Conservation (phyloP, 1,140 invertebrate species). For the Acromyrmex echinatior region DNA sequence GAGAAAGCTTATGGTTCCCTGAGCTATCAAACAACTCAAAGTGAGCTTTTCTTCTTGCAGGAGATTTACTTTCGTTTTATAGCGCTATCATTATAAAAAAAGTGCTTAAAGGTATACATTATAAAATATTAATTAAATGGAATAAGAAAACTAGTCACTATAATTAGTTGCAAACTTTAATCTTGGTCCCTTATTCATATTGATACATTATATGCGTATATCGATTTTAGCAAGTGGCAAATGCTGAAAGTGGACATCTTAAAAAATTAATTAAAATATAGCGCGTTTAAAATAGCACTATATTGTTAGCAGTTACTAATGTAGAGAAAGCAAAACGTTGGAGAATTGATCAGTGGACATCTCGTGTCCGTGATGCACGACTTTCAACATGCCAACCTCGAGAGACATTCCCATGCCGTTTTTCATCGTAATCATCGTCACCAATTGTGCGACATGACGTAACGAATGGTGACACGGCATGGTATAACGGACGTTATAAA, state of each 20-base stretch:
- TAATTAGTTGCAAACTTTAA: not conserved
- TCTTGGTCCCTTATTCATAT: not conserved
- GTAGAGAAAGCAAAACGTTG: conserved; percentile 1
- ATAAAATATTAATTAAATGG: not conserved
- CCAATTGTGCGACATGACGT: conserved; percentile 59
- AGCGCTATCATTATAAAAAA: not conserved
- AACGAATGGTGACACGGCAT: conserved; percentile 54
- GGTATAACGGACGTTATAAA: conserved; percentile 56
- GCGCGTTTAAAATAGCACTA: not conserved
- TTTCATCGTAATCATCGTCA: conserved; percentile 63
- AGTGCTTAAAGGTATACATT: not conserved
- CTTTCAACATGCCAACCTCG: conserved; percentile 37
- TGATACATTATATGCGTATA: not conserved
- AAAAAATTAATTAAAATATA: conserved; percentile 20
- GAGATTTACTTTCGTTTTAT: conserved; percentile 7
- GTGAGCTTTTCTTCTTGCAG: not conserved
- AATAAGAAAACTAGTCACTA: not conserved
- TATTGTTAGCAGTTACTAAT: not conserved
- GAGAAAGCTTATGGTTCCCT: conserved; percentile 8
- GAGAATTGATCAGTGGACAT: conserved; percentile 43
- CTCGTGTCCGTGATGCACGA: conserved; percentile 38
- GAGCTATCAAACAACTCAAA: conserved; percentile 15
- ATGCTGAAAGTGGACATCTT: not conserved
- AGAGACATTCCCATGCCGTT: conserved; percentile 32
- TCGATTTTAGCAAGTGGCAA: conserved; percentile 5